A percentile compares a stretch with the other conserved stretches of the same genome.
phyloP scores from a whole-genome alignment of 2,888 invertebrate species.

The Monopis laevigella region DNA sequence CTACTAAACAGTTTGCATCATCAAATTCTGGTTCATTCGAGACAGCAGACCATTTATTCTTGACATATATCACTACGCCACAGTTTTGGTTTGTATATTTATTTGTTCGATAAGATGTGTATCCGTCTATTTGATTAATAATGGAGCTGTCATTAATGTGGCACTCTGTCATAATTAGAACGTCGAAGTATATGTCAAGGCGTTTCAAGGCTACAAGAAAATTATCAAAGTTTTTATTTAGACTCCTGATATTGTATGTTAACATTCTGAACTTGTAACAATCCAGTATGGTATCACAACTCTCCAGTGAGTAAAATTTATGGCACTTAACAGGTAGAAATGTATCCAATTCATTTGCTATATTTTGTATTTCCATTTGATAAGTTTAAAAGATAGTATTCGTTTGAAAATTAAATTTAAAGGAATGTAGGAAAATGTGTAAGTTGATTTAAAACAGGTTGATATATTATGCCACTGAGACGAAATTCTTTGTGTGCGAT shows the following conservation, averaged over 20 bases:
- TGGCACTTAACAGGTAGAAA: not conserved
- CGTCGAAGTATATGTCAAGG: conserved; percentile 12
- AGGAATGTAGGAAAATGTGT: no score
- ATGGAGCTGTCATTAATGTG: conserved; percentile 12
- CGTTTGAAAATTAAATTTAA: no score
- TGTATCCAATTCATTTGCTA: not conserved
- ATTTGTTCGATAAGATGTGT: conserved; percentile 8
- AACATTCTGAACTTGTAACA: conserved; percentile 14
- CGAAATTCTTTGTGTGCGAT: no score
- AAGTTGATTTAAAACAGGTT: no score
- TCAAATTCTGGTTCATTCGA: conserved; percentile 15
- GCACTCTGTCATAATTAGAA: conserved; percentile 18
- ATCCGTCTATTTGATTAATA: conserved; percentile 14
- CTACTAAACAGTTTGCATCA: conserved; percentile 16
- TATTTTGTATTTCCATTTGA: no score
- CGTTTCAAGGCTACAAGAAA: conserved; percentile 12
- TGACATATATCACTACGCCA: conserved; percentile 16
- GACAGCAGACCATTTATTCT: conserved; percentile 10
- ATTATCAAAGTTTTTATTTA: conserved; percentile 16
- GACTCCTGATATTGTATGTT: conserved; percentile 18
- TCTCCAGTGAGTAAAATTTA: not conserved
- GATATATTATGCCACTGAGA: no score
- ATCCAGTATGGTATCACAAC: not conserved
- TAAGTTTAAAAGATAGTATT: no score
- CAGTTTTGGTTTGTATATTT: conserved; percentile 16